Evolutionary conservation across 2,888 invertebrate genomes (phyloP).

Genomic region (Nemurella pictetii): DNA sequence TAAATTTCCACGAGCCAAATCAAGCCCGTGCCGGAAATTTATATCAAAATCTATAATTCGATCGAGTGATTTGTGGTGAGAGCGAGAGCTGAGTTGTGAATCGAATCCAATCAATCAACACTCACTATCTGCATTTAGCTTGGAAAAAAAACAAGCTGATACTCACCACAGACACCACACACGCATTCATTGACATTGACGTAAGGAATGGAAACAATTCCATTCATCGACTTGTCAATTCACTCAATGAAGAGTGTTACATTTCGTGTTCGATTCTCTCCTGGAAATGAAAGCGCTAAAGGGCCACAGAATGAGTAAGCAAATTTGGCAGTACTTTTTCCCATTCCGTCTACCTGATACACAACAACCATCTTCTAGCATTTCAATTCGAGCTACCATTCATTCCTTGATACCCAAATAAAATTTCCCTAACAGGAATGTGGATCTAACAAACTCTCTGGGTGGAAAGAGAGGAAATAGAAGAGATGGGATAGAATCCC

Average conservation of each 20-base stretch:
- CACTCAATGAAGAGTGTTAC: background rate
- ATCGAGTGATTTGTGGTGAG: too few relatives aligned
- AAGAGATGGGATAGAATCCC: background rate
- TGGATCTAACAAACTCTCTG: background rate
- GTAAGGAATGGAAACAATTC: background rate
- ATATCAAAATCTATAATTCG: too few relatives aligned
- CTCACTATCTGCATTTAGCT: too few relatives aligned
- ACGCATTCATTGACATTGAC: background rate
- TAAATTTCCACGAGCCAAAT: too few relatives aligned
- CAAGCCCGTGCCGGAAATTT: too few relatives aligned
- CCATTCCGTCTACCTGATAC: background rate
- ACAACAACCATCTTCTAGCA: background rate
- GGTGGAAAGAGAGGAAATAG: background rate
- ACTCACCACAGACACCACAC: too few relatives aligned
- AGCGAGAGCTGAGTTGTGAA: too few relatives aligned
- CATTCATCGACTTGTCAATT: background rate
- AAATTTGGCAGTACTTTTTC: background rate
- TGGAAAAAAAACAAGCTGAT: too few relatives aligned
- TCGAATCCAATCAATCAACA: too few relatives aligned
- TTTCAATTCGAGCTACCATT: background rate
- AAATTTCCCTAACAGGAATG: background rate
- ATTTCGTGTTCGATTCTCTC: background rate
- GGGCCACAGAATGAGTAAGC: background rate
- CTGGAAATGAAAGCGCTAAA: background rate
- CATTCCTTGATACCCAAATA: background rate